These are phyloP conservation scores for Miltochrista miniata DNA, from an alignment of 2,888 invertebrate species.

Conservation along the genomic window DNA sequence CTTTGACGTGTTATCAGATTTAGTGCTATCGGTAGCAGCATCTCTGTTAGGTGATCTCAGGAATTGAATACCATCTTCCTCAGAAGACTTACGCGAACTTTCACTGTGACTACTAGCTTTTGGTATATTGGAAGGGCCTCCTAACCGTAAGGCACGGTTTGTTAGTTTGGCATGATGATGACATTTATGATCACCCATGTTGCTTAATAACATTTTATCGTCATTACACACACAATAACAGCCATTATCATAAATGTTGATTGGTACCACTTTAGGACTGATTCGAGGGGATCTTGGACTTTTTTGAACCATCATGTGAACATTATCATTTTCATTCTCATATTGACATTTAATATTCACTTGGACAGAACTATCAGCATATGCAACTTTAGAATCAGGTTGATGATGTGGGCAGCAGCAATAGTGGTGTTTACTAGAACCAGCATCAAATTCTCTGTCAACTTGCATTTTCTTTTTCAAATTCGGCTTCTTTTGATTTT, in stretches of 20 bases:
- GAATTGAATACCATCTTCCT: constrained; percentile 15
- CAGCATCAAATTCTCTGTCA: constrained; percentile 46
- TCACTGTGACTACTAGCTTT: constrained; percentile 33
- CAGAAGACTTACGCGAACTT: constrained; percentile 7
- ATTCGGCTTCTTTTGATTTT: constrained; percentile 50
- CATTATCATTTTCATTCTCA: constrained; percentile 19
- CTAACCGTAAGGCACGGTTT: constrained; percentile 45
- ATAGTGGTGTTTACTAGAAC: constrained; percentile 53
- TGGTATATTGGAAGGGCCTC: constrained; percentile 26
- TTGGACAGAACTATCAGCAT: constrained; percentile 66
- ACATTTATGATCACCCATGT: constrained; percentile 54
- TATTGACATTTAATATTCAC: constrained; percentile 50
- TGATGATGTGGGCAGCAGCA: constrained; percentile 60
- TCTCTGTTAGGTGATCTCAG: constrained; percentile 20
- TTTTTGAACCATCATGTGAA: background rate
- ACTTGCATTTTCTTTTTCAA: constrained; percentile 52
- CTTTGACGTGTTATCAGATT: constrained; percentile 28
- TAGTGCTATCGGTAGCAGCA: constrained; percentile 17
- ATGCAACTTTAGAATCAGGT: constrained; percentile 43
- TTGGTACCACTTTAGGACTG: constrained; percentile 18
- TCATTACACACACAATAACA: constrained; percentile 63
- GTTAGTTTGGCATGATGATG: constrained; percentile 62
- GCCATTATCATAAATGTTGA: constrained; percentile 50
- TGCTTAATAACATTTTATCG: constrained; percentile 38
- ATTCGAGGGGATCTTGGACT: background rate